These are phyloP conservation scores for Drosophila dunni DNA, from an alignment of 1,140 invertebrate species.

Conservation along the genomic window DNA sequence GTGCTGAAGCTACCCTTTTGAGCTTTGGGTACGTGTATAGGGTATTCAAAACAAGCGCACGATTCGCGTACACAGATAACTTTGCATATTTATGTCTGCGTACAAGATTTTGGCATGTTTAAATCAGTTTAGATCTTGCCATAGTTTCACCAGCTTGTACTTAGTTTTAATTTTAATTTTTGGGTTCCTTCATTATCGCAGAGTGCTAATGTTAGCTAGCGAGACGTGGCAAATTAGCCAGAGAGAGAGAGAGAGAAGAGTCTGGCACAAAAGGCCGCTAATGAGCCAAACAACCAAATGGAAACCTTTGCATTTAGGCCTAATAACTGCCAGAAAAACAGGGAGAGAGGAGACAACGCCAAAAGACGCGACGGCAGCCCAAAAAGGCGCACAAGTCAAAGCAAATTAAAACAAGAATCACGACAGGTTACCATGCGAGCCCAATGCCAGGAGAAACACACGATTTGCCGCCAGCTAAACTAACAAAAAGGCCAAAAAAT, in stretches of 20 bases:
- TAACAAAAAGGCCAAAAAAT: constrained; percentile 17
- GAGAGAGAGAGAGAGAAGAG: not conserved
- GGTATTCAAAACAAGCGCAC: constrained; percentile 62
- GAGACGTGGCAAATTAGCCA: constrained; percentile 45
- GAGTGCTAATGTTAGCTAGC: constrained; percentile 46
- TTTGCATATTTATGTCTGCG: constrained; percentile 66
- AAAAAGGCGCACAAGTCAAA: constrained; percentile 80
- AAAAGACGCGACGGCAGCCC: constrained; percentile 45
- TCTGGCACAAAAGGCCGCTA: constrained; percentile 49
- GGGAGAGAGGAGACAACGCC: constrained; percentile 15
- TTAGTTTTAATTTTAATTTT: constrained; percentile 15
- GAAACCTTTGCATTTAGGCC: constrained; percentile 73
- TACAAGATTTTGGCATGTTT: constrained; percentile 56
- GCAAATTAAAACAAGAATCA: constrained; percentile 84
- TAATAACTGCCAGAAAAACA: constrained; percentile 66
- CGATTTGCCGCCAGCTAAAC: constrained; percentile 61
- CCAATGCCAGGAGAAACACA: constrained; percentile 53
- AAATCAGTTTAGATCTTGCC: constrained; percentile 40
- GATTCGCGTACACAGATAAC: constrained; percentile 68
- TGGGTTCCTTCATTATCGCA: constrained; percentile 12
- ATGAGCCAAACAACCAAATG: constrained; percentile 73
- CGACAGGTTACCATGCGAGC: constrained; percentile 81
- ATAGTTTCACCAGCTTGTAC: constrained; percentile 23
- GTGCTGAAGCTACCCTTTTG: not conserved
- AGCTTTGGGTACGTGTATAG: not conserved